phyloP scores from a whole-genome alignment of 35 echinoderm and acorn worm genomes.

The Holothuria glaberrima region DNA sequence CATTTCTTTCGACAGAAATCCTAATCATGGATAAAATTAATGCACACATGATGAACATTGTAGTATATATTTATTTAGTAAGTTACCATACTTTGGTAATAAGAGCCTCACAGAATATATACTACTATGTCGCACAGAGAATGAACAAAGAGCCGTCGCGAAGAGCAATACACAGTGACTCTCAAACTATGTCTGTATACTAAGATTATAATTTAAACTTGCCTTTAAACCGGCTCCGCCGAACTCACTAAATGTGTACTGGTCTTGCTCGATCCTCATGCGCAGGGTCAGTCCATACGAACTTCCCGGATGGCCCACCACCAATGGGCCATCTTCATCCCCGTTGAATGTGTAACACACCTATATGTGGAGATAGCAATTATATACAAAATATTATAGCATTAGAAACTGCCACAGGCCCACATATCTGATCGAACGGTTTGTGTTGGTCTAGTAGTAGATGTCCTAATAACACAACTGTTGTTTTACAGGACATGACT shows the following conservation, averaged over 20 bases:
- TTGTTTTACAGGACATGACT: not conserved
- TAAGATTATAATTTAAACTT: not conserved
- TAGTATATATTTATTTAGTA: no score
- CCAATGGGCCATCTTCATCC: not conserved
- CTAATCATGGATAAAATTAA: no score
- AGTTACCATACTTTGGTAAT: no score
- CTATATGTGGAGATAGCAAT: not conserved
- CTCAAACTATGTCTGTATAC: no score
- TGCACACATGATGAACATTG: no score
- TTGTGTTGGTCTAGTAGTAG: not conserved
- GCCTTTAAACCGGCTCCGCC: conserved; percentile 31
- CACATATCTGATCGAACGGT: no score
- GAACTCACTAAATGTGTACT: conserved; percentile 28
- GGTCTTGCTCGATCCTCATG: conserved; percentile 25
- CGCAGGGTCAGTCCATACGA: not conserved
- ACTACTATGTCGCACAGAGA: no score
- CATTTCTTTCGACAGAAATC: no score
- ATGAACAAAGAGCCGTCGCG: not conserved
- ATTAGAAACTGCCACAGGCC: no score
- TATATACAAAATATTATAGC: no score
- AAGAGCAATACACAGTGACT: not conserved
- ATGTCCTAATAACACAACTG: not conserved
- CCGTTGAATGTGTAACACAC: conserved; percentile 29
- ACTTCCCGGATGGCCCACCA: not conserved
- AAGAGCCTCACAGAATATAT: no score